Percentiles rank a stretch among this genome's conserved stretches.
phyloP scores from a whole-genome alignment of 1,140 invertebrate genomes.

The Coenobita brevimanus region DNA sequence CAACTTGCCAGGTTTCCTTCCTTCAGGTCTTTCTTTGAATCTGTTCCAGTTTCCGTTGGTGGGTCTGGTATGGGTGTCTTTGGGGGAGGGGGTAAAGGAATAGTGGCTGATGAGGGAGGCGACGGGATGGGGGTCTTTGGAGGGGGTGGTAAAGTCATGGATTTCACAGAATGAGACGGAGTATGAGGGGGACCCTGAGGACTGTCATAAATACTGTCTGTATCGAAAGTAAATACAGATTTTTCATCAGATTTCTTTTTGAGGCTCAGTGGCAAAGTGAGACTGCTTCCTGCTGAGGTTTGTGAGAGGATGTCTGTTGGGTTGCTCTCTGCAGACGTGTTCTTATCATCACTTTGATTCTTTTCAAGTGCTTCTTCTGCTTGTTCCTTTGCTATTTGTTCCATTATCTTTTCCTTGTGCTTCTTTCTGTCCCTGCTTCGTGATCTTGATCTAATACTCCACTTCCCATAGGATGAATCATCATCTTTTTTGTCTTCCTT shows the following conservation, averaged over 20 bases:
- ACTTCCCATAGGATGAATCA: conserved; percentile 43
- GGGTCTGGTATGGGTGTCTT: conserved; percentile 57
- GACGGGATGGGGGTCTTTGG: conserved; percentile 68
- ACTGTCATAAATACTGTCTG: conserved; percentile 60
- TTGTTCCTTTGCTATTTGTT: conserved; percentile 42
- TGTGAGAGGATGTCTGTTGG: conserved; percentile 6
- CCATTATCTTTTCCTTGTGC: conserved; percentile 53
- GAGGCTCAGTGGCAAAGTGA: conserved; percentile 34
- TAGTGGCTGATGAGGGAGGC: conserved; percentile 54
- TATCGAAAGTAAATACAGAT: conserved; percentile 62
- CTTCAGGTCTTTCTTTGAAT: not conserved
- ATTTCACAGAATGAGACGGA: conserved; percentile 29
- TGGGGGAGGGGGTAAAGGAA: conserved; percentile 43
- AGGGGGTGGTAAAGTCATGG: conserved; percentile 64
- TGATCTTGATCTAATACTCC: conserved; percentile 52
- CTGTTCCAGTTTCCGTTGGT: conserved; percentile 37
- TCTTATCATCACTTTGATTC: conserved; percentile 12
- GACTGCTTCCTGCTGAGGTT: conserved; percentile 3
- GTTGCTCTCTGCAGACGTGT: not conserved
- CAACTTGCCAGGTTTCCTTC: not conserved
- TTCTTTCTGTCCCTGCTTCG: conserved; percentile 61
- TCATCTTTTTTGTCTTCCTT: conserved; percentile 54
- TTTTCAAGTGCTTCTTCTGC: conserved; percentile 20
- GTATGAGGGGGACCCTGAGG: conserved; percentile 19
- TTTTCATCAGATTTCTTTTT: conserved; percentile 36